Conservation (phyloP, 2,888 invertebrate species). For the Pyrocoelia pectoralis region DNA sequence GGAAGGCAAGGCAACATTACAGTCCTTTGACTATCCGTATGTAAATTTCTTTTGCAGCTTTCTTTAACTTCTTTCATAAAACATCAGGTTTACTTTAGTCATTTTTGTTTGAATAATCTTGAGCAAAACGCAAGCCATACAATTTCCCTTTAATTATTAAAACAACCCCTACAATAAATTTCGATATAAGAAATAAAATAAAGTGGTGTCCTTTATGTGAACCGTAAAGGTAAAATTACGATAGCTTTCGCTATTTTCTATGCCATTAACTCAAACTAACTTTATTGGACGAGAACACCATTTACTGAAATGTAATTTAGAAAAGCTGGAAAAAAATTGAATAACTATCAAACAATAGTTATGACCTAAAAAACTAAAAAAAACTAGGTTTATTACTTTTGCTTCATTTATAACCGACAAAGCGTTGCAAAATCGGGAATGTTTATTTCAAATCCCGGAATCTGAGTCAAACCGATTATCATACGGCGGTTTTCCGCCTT, state of each 20-base stretch:
- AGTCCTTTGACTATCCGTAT: constrained; percentile 35
- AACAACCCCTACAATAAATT: constrained; percentile 16
- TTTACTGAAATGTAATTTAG: constrained; percentile 14
- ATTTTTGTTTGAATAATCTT: constrained; percentile 35
- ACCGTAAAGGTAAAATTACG: constrained; percentile 25
- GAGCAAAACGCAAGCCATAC: constrained; percentile 14
- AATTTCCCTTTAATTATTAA: constrained; percentile 13
- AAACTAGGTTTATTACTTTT: constrained; percentile 24
- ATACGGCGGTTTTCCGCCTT: constrained; percentile 32
- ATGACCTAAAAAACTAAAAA: constrained; percentile 14
- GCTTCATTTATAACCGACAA: constrained; percentile 26
- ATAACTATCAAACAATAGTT: constrained; percentile 4
- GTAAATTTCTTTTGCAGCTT: constrained; percentile 34
- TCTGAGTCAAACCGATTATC: constrained; percentile 27
- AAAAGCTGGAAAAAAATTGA: constrained; percentile 7
- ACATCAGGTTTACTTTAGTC: constrained; percentile 31
- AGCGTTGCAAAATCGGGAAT: constrained; percentile 21
- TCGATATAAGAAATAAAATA: constrained; percentile 21
- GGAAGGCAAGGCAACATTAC: constrained; percentile 27
- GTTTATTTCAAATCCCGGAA: constrained; percentile 26
- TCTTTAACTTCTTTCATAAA: constrained; percentile 35
- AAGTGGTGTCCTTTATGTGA: constrained; percentile 16
- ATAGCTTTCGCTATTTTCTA: constrained; percentile 19
- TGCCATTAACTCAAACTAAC: constrained; percentile 20
- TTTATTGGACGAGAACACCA: constrained; percentile 16